Percentiles rank a stretch among this genome's conserved stretches.
Conservation (phyloP, 2,797 vertebrate species). For the Xiphophorus birchmanni region DNA sequence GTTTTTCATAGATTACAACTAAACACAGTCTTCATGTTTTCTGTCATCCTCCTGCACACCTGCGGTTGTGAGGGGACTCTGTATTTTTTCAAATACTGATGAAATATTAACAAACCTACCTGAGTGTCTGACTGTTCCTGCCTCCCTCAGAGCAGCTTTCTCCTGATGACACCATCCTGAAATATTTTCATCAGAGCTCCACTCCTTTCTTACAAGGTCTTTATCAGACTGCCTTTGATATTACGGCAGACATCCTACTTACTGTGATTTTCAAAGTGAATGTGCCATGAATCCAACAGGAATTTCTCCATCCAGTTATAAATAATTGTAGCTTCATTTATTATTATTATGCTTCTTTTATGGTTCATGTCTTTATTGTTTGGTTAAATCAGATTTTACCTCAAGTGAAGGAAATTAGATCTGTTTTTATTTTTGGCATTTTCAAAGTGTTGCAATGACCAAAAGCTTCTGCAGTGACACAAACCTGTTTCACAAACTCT, state of each 20-base stretch:
- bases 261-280: slow-evolving; percentile 1
- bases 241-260: slow-evolving; percentile 3
- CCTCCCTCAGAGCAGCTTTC: neutral
- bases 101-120: slow-evolving; percentile 6
- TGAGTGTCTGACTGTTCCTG: neutral
- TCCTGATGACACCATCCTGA: slow-evolving; percentile 16
- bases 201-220: neutral
- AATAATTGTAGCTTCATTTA: neutral
- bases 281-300: slow-evolving; percentile 38
- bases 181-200: slow-evolving; percentile 15
- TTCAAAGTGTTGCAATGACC: neutral
- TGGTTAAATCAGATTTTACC: neutral
- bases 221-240: slow-evolving; percentile 13
- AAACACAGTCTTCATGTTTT: neutral
- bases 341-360: neutral
- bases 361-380: neutral
- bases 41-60: neutral
- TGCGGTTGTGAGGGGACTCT: neutral
- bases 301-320: slow-evolving; percentile 41
- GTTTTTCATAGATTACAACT: neutral
- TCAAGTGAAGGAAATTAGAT: neutral
- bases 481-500: neutral
- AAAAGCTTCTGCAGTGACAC: neutral
- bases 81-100: neutral
- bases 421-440: neutral